phyloP scores from a whole-genome alignment of 2,797 vertebrate species.

The Zalophus californianus region DNA sequence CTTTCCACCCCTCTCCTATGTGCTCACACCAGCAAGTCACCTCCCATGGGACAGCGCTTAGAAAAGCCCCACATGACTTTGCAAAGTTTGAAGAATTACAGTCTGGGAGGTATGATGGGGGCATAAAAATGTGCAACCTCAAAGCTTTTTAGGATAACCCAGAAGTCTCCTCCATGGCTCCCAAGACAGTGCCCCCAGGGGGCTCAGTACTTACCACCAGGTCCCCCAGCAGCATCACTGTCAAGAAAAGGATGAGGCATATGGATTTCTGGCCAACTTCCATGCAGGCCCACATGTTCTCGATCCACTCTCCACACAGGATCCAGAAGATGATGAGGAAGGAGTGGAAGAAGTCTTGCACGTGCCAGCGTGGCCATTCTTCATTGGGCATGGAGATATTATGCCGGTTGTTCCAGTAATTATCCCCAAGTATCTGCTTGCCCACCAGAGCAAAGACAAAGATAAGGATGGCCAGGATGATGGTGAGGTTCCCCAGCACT shows the following conservation, averaged over 20 bases:
- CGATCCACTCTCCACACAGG: constrained; percentile 94
- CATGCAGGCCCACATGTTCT: constrained; percentile 96
- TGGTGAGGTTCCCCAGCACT: constrained; percentile 96
- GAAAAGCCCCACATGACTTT: neutral
- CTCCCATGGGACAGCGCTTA: neutral
- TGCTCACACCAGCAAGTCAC: neutral
- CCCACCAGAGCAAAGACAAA: constrained; percentile 98
- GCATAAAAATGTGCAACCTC: neutral
- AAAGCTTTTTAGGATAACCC: neutral
- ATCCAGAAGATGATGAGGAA: constrained; percentile 96
- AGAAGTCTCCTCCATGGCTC: neutral
- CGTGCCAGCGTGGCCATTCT: constrained; percentile 93
- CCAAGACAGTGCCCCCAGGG: fast-evolving
- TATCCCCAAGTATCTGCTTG: constrained; percentile 95
- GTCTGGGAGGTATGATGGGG: too few species aligned
- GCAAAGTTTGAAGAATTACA: neutral
- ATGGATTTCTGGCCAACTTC: constrained; percentile 91
- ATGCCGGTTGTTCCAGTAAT: constrained; percentile 79
- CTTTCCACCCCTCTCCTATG: neutral
- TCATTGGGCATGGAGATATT: fast-evolving
- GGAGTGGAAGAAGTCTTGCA: constrained; percentile 98
- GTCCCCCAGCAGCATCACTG: constrained; percentile 98
- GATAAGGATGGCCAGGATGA: constrained; percentile 97
- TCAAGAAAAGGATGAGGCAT: constrained; percentile 96
- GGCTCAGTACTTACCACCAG: constrained; percentile 93